Evolutionary conservation across 2,797 vertebrate genomes (phyloP).

Genomic region (Triplophysa yarkandensis): DNA sequence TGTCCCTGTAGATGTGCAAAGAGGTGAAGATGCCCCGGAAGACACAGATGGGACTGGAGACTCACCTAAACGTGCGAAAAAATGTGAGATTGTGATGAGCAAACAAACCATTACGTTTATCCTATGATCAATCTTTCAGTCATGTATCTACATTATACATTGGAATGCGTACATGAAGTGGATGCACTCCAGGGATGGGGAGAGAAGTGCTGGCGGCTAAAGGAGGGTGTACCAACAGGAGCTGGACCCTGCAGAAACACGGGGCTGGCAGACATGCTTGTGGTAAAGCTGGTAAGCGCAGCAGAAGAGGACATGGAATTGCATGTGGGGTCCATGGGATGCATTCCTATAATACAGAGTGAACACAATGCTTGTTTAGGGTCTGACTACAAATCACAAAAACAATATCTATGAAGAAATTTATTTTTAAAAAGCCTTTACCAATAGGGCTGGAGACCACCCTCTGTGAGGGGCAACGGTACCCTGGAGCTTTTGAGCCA

Average conservation of each 20-base stretch:
- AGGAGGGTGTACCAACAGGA: constrained; percentile 89
- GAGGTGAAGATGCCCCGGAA: constrained; percentile 89
- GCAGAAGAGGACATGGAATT: constrained; percentile 77
- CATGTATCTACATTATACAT: background rate
- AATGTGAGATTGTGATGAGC: background rate
- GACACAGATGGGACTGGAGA: constrained; percentile 92
- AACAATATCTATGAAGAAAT: background rate
- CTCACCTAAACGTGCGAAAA: constrained; percentile 79
- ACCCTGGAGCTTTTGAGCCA: constrained; percentile 95
- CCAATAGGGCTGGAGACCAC: constrained; percentile 93
- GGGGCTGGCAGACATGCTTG: constrained; percentile 90
- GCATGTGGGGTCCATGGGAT: constrained; percentile 83
- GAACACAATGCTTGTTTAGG: background rate
- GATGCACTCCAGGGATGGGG: constrained; percentile 98
- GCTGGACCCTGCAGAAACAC: constrained; percentile 93
- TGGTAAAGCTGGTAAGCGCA: constrained; percentile 92
- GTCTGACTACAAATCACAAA: background rate
- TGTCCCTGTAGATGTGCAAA: constrained; percentile 87
- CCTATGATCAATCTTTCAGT: background rate
- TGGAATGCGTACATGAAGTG: constrained; percentile 86
- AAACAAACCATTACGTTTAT: background rate
- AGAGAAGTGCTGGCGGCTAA: constrained; percentile 99
- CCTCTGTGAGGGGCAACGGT: constrained; percentile 88
- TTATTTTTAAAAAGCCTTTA: constrained; percentile 68
- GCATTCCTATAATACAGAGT: constrained; percentile 73